Evolutionary conservation across 1,140 invertebrate genomes (phyloP).

Genomic region (Oedothorax gibbosus): DNA sequence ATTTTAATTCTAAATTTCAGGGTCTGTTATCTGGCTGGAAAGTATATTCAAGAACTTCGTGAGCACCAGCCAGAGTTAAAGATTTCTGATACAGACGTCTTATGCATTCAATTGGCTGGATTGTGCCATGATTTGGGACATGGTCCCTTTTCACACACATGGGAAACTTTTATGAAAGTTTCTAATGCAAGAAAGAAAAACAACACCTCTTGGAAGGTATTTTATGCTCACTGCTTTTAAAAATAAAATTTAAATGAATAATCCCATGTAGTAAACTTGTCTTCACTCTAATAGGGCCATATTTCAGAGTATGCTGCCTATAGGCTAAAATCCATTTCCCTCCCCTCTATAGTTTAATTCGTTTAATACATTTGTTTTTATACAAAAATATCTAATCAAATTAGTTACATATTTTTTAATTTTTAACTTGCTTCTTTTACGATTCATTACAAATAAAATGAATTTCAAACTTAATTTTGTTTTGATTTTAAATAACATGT

Average conservation of each 20-base stretch:
- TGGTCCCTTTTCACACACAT: conserved; percentile 77
- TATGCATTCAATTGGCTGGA: conserved; percentile 75
- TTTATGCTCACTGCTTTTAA: background rate
- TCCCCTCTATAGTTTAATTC: no score
- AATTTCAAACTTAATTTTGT: no score
- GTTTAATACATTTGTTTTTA: no score
- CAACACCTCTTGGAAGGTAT: conserved; percentile 67
- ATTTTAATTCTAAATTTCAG: conserved; percentile 57
- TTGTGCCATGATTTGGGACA: conserved; percentile 79
- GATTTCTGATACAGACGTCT: conserved; percentile 69
- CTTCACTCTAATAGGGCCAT: no score
- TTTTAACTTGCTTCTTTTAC: no score
- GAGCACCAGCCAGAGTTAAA: conserved; percentile 69
- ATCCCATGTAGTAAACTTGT: no score
- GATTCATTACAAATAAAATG: no score
- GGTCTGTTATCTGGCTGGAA: conserved; percentile 70
- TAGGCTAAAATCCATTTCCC: no score
- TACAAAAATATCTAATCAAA: no score
- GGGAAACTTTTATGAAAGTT: conserved; percentile 70
- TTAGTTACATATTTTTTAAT: no score
- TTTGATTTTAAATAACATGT: no score
- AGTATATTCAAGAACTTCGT: conserved; percentile 66
- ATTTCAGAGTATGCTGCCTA: no score
- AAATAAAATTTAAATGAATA: background rate
- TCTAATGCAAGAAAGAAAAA: conserved; percentile 4